These are phyloP conservation scores for Coelopa frigida DNA, from an alignment of 1,140 invertebrate species.

Conservation along the genomic window DNA sequence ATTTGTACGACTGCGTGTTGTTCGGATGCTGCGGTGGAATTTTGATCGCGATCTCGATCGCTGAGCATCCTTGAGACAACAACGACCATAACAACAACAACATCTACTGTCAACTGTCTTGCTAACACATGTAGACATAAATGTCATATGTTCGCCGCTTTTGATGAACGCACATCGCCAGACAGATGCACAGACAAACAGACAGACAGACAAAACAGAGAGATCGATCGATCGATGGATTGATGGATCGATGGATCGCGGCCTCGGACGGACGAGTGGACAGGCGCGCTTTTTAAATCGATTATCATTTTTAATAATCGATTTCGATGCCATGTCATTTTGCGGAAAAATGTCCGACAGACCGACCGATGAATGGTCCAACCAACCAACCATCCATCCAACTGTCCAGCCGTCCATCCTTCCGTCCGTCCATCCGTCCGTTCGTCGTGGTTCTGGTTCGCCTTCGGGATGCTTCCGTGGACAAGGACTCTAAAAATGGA, in stretches of 20 bases:
- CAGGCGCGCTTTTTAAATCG: conserved; percentile 23
- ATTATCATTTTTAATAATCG: conserved; percentile 46
- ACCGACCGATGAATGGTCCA: no score
- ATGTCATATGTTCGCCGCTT: conserved; percentile 27
- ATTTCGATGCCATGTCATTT: no score
- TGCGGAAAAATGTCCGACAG: no score
- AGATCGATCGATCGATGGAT: conserved; percentile 4
- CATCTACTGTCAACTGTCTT: conserved; percentile 45
- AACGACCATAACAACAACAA: no score
- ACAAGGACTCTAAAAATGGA: conserved; percentile 5
- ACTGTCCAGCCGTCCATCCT: no score
- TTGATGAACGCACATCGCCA: neutral
- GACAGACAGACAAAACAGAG: conserved; percentile 3
- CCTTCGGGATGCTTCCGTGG: neutral
- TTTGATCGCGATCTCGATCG: no score
- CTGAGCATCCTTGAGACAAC: no score
- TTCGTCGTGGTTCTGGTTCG: neutral
- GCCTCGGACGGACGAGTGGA: neutral
- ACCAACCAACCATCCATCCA: no score
- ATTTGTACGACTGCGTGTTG: no score
- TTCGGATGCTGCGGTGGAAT: no score
- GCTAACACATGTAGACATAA: conserved; percentile 44
- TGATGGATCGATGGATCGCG: conserved; percentile 1
- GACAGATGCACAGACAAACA: conserved; percentile 6
- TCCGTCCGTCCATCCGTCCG: no score